phyloP scores from a whole-genome alignment of 2,797 vertebrate genomes.

The Stomatorhinus walkeri region DNA sequence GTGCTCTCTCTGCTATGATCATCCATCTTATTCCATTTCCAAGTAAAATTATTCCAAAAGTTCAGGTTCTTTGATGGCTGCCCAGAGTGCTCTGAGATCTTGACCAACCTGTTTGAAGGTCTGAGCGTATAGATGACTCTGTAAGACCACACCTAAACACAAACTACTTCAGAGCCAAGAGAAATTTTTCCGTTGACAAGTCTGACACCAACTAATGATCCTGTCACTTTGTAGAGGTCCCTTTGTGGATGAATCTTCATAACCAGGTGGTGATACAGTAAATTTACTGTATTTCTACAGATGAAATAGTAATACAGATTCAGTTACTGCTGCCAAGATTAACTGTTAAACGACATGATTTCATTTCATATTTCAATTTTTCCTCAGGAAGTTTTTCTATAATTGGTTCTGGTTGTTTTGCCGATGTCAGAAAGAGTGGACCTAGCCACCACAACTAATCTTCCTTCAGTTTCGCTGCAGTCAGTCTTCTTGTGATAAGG shows the following conservation, averaged over 20 bases:
- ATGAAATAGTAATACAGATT: neutral
- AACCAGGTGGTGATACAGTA: neutral
- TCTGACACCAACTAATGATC: neutral
- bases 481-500: neutral
- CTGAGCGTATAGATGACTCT: neutral
- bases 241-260: neutral
- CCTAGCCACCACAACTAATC: neutral
- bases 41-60: neutral
- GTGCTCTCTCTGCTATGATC: too few species aligned
- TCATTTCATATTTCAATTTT: neutral
- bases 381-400: neutral
- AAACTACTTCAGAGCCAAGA: neutral
- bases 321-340: neutral
- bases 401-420: neutral
- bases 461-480: neutral
- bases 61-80: neutral
- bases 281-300: neutral
- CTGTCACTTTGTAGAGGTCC: too few species aligned
- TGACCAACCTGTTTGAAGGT: neutral
- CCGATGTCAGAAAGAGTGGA: neutral
- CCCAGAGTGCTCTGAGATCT: neutral
- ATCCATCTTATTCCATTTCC: too few species aligned
- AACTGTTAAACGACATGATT: neutral
- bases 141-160: neutral
- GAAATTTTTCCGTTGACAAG: neutral